Base-by-base conservation (phyloP, 2,113 vertebrate genomes). In the Podocnemis expansa region DNA sequence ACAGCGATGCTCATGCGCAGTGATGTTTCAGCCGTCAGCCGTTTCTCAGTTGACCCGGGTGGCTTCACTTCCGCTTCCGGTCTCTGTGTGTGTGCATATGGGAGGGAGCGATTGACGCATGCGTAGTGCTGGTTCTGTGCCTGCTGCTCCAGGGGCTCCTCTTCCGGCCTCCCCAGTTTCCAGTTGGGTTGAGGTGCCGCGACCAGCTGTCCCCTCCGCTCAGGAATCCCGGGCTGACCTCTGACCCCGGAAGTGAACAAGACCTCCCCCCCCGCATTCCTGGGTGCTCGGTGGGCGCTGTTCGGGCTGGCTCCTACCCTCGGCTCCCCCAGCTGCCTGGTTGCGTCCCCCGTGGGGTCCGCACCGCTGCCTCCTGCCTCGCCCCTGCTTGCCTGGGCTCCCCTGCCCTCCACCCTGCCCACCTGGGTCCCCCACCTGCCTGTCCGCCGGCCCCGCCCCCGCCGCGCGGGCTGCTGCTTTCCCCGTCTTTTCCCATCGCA, bases 121-220 rank as follows among this genome's bases (percentile, higher is more conserved):
- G 87, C 84, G 88, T 31, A 2, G 5, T 82, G 75, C 70, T 21
- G 60, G 10, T 8, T 45, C 56, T 76, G 67, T n/a, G 63, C 41
- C 73, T 49, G 5, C 56, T 82, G 78, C 84, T 55, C 70, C 87
- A 80, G 78, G 88, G 55, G 82, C 92, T 83, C 93, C 87, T 94
- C 96, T 97, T 97, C 97, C 97, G 97, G 97, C 96, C 97, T 97
- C 63, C 86, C 80, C 89, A 95, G 89, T 88, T 95, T 55, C 29
- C 56, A 91, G 89, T 93, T 70, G 91, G 93, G 90, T 84, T 87
- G 10, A 91, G 89, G 0, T 83, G 88, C 49, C 70, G 87, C 82
- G 92, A 49, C 55, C 60, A 87, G 87, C 78, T 47, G 83, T 14
- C 63, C 45, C 11, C 2, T 9, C 45, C 75, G 41, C 81, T 85